These are phyloP conservation scores for Pammene aurita DNA, from an alignment of 2,888 invertebrate species.

Conservation along the genomic window DNA sequence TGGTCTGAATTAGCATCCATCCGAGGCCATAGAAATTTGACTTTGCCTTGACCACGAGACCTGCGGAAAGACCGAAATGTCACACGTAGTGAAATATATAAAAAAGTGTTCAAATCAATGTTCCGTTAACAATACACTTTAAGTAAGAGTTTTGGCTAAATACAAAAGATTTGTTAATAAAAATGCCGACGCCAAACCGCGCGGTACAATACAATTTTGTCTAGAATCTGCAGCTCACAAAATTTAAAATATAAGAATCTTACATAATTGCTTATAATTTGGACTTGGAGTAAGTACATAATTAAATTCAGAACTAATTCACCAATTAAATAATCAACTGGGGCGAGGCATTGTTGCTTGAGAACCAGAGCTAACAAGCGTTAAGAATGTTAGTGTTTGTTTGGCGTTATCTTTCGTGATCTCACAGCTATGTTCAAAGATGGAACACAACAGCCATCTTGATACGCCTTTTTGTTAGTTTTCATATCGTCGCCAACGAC, in stretches of 20 bases:
- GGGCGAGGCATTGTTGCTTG: slow-evolving; percentile 24
- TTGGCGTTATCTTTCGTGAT: slow-evolving; percentile 29
- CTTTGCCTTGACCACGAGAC: slow-evolving; percentile 5
- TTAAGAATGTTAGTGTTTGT: slow-evolving; percentile 11
- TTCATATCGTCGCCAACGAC: slow-evolving; percentile 83
- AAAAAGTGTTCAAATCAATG: too few species aligned
- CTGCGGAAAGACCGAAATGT: not conserved
- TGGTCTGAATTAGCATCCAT: slow-evolving; percentile 15
- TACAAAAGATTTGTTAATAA: not conserved
- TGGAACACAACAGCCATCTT: slow-evolving; percentile 52
- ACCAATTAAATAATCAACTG: slow-evolving; percentile 19
- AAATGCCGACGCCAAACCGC: not conserved
- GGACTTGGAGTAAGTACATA: not conserved
- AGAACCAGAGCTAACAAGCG: slow-evolving; percentile 24
- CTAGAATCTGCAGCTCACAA: not conserved
- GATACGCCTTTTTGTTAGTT: slow-evolving; percentile 69
- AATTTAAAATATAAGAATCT: not conserved
- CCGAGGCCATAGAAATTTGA: slow-evolving; percentile 18
- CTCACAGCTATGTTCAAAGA: slow-evolving; percentile 21
- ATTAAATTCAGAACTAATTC: not conserved
- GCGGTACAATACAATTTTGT: not conserved
- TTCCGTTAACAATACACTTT: not conserved
- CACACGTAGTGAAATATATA: not conserved
- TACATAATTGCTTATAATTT: not conserved
- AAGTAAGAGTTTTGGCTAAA: not conserved